These are phyloP conservation scores for Adelphocoris suturalis DNA, from an alignment of 2,888 invertebrate genomes.

Conservation along the genomic window DNA sequence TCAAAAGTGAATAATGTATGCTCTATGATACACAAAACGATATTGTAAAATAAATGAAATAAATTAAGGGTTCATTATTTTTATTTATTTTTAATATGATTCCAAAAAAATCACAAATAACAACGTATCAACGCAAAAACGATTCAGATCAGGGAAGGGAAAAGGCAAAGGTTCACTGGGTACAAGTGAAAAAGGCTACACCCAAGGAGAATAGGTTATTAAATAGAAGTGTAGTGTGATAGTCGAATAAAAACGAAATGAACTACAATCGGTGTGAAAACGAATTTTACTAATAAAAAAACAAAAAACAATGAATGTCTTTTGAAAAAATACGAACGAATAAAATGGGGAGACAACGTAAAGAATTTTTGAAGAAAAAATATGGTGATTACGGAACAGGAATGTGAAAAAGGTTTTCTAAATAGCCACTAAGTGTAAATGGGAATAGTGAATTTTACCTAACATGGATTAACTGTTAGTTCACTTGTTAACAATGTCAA, in stretches of 20 bases:
- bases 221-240: conserved; percentile 5
- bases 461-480: conserved; percentile 60
- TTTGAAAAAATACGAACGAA: conserved; percentile 72
- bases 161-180: neutral
- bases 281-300: conserved; percentile 68
- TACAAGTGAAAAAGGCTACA: conserved; percentile 50
- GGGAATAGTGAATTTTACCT: conserved; percentile 66
- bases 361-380: conserved; percentile 22
- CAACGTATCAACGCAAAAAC: neutral
- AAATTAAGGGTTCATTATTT: conserved; percentile 28
- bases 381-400: conserved; percentile 69
- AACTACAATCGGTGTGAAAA: conserved; percentile 42
- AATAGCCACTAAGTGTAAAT: conserved; percentile 72
- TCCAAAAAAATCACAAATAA: conserved; percentile 15
- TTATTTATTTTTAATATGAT: neutral
- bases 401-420: conserved; percentile 74
- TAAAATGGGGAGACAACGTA: conserved; percentile 48
- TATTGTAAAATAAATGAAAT: conserved; percentile 4
- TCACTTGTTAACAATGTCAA: conserved; percentile 56
- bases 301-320: conserved; percentile 75
- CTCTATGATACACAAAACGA: conserved; percentile 73
- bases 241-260: neutral
- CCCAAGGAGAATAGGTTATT: conserved; percentile 66
- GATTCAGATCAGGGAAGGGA: conserved; percentile 14
- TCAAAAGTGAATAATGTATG: conserved; percentile 74